Evolutionary conservation across 2,113 vertebrate genomes (phyloP).

Genomic region (Heterochromis multidens): DNA sequence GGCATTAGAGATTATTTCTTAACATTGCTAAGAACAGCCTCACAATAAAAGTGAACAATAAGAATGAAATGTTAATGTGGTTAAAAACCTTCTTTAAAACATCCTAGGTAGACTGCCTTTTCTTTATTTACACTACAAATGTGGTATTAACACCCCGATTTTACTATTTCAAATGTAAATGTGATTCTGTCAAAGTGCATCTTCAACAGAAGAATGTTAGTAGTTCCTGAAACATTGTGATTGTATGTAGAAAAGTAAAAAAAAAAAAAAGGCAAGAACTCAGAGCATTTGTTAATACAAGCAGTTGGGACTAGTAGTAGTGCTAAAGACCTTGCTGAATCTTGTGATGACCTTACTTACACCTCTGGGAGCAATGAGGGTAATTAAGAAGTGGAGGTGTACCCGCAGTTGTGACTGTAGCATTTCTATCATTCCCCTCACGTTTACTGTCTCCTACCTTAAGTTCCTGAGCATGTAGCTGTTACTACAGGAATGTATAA

Average conservation of each 20-base stretch:
- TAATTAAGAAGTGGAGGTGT: conserved; percentile 6
- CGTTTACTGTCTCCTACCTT: neutral
- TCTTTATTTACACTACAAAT: neutral
- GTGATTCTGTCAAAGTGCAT: neutral
- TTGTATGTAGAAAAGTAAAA: neutral
- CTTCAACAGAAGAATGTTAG: neutral
- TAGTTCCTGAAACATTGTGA: neutral
- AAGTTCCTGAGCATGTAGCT: neutral
- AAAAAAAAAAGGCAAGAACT: neutral
- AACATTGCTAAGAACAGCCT: neutral
- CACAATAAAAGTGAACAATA: neutral
- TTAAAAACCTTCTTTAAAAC: neutral
- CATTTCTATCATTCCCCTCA: neutral
- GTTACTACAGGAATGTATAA: neutral
- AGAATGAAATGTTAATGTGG: neutral
- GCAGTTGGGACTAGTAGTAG: neutral
- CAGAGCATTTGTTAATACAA: neutral
- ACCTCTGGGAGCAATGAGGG: conserved; percentile 10
- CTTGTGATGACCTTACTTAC: neutral
- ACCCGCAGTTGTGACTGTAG: neutral
- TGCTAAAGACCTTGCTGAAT: neutral
- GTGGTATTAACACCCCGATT: neutral
- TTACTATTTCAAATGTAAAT: neutral
- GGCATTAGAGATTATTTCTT: neutral
- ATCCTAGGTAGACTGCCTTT: neutral